These are phyloP conservation scores for Panulirus ornatus DNA, from an alignment of 1,140 invertebrate species.

Conservation along the genomic window DNA sequence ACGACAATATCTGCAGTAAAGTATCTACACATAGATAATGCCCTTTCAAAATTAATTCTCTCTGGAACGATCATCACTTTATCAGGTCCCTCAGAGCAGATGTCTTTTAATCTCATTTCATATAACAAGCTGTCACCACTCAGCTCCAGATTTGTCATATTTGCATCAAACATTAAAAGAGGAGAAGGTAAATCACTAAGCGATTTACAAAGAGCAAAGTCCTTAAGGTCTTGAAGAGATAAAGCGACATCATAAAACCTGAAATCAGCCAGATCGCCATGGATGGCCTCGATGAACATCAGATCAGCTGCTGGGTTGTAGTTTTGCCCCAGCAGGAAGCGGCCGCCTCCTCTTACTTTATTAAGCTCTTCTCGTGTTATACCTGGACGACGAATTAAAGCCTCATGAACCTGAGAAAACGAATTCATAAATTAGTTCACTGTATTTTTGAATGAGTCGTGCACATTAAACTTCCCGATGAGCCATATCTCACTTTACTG, in stretches of 20 bases:
- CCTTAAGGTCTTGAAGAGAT: background rate
- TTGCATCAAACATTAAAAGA: background rate
- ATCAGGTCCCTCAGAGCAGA: no score
- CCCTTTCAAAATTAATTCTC: slow-evolving; percentile 15
- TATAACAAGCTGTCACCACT: background rate
- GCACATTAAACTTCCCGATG: no score
- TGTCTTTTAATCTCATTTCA: background rate
- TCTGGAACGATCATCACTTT: slow-evolving; percentile 41
- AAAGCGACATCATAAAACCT: slow-evolving; percentile 39
- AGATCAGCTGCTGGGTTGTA: background rate
- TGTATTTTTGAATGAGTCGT: no score
- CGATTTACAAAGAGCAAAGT: slow-evolving; percentile 5
- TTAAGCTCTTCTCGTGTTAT: no score
- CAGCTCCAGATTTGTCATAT: slow-evolving; percentile 1
- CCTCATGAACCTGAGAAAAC: no score
- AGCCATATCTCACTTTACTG: no score
- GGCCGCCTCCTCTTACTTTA: slow-evolving; percentile 3
- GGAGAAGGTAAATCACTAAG: no score
- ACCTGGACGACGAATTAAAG: no score
- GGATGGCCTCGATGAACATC: background rate
- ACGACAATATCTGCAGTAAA: slow-evolving; percentile 7
- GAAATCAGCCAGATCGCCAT: slow-evolving; percentile 42
- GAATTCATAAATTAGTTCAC: no score
- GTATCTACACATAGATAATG: background rate
- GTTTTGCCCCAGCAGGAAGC: slow-evolving; percentile 26